Conservation (phyloP, 2,797 vertebrate genomes). For the Salarias fasciatus region DNA sequence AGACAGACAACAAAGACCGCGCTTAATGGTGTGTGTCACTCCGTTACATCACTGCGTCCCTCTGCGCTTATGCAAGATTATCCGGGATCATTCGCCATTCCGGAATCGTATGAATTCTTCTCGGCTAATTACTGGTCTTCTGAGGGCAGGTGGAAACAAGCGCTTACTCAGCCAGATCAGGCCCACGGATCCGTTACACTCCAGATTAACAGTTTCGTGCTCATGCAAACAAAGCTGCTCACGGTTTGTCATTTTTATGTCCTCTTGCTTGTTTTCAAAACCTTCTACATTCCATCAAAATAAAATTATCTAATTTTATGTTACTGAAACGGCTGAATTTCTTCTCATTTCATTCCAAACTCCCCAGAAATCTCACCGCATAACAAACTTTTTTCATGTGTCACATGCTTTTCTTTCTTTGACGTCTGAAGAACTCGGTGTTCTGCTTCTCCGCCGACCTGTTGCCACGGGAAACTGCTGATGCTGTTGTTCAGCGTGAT, state of each 20-base stretch:
- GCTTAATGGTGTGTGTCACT: slow-evolving; percentile 48
- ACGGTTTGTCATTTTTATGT: no score
- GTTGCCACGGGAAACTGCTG: slow-evolving; percentile 74
- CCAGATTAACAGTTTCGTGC: no score
- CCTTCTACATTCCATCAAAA: no score
- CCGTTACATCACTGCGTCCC: slow-evolving; percentile 41
- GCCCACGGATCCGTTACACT: slow-evolving; percentile 32
- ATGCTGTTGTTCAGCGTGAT: slow-evolving; percentile 52
- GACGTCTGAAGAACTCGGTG: slow-evolving; percentile 54
- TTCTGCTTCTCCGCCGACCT: slow-evolving; percentile 53
- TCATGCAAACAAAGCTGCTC: no score
- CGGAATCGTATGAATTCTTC: slow-evolving; percentile 22
- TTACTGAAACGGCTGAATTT: no score
- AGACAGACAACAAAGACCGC: slow-evolving; percentile 7
- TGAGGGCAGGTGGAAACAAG: slow-evolving; percentile 26
- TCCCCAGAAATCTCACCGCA: no score
- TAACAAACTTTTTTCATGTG: slow-evolving; percentile 13
- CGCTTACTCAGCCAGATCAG: slow-evolving; percentile 49
- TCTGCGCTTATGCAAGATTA: slow-evolving; percentile 27
- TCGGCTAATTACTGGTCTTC: slow-evolving; percentile 42
- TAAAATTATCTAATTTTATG: no score
- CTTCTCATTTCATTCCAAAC: no score
- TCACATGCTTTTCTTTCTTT: slow-evolving; percentile 27
- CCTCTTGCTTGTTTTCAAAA: no score
- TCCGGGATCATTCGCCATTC: slow-evolving; percentile 38